Base-by-base conservation (phyloP, 2,113 vertebrate genomes). In the Macroglossus sobrinus region DNA sequence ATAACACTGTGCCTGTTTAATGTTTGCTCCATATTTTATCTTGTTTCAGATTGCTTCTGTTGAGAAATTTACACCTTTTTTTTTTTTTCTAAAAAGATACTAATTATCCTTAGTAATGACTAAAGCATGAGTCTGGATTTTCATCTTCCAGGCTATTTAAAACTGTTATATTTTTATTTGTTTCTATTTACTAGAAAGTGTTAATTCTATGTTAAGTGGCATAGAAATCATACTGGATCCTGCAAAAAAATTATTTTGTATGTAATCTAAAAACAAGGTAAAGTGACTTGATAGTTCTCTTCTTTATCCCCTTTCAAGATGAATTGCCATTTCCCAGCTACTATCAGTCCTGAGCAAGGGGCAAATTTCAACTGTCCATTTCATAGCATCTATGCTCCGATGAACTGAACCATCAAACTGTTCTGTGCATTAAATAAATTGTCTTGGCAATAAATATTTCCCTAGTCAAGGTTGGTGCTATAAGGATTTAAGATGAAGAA, bases 401-500 rank as follows among this genome's bases (percentile, higher is more conserved):
- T 28, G 74, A 84, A 66, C 26, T 30, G 30, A 92, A 74, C n/a
- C 50, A 72, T 30, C 45, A 88, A 88, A 92, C 35, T 40, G 6
- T 92, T 95, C 45, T 90, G 35, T 15, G 47, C 30, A 66, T 84
- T 94, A 85, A 71, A 79, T 89, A 81, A 86, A 82, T 57, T 55
- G 55, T 92, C 30, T 71, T 79, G 66, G 50, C 81, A 92, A 76
- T 95, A 72, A 84, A 38, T 81, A 78, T 78, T 92, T 81, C 53
- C 93, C 35, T 92, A 78, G 75, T 59, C 55, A 89, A 96, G 68
- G 81, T 24, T 96, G 35, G 35, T 78, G n/a, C 82, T 93, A 81
- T 16, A 91, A 86, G 64, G 24, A 92, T 94, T 96, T 97, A 93
- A 97, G 89, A 80, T 84, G n/a, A 59, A 78, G 91, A 96, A 81